phyloP scores from a whole-genome alignment of 1,140 invertebrate species.

The Hyles euphorbiae region DNA sequence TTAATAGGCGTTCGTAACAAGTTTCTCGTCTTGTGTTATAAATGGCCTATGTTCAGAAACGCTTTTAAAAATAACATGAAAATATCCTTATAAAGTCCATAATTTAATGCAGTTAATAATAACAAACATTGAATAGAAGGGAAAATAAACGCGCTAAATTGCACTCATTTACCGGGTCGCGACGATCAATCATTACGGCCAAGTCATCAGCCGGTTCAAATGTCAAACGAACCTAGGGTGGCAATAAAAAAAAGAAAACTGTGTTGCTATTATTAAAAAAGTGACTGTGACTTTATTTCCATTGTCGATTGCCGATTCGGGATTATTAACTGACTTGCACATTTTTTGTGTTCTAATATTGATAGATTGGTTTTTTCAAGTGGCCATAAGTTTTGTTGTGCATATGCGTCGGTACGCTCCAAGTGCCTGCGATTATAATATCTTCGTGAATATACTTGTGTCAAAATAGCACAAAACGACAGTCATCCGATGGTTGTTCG shows the following conservation, averaged over 20 bases:
- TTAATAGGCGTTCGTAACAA: conserved; percentile 4
- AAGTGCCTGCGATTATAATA: conserved; percentile 56
- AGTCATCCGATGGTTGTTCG: conserved; percentile 45
- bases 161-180: conserved; percentile 71
- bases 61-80: background rate
- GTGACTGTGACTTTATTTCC: conserved; percentile 75
- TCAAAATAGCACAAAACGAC: conserved; percentile 56
- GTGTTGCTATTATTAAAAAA: conserved; percentile 75
- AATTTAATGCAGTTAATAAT: conserved; percentile 47
- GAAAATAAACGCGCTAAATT: conserved; percentile 70
- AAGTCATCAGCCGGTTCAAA: conserved; percentile 73
- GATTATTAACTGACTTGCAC: conserved; percentile 75
- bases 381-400: conserved; percentile 61
- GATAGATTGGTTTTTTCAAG: conserved; percentile 73
- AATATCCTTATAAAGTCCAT: conserved; percentile 12
- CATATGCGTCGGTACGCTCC: conserved; percentile 33
- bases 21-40: background rate
- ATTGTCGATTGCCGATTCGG: conserved; percentile 74
- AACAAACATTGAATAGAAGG: conserved; percentile 57
- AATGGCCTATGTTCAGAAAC: background rate
- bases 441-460: conserved; percentile 45
- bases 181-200: conserved; percentile 71
- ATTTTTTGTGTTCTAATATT: conserved; percentile 75
- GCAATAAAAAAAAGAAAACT: conserved; percentile 69
- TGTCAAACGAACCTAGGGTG: conserved; percentile 73